Base-by-base conservation (phyloP, 2,888 invertebrate genomes). In the Pyralis farinalis region DNA sequence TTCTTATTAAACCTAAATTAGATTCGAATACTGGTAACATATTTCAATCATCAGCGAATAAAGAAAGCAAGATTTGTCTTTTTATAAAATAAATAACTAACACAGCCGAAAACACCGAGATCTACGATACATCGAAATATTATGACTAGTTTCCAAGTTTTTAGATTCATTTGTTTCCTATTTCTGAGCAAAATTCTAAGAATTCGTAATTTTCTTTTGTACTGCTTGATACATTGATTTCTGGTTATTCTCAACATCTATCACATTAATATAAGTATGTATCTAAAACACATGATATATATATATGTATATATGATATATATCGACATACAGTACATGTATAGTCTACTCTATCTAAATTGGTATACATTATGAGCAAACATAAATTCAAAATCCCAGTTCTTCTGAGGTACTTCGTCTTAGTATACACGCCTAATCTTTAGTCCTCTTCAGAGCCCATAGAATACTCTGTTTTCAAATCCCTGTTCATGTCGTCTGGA, bases 41-140 rank as follows among this genome's bases (percentile, higher is more conserved):
- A 43, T 37, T 27, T 25, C 40, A 47, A 38, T 12, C 32, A 6
- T n/a, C 16, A 22, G 33, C 20, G 6, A 38, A 32, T 34, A 21
- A 27, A 35, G 37, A 37, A 38, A 37, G 40, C 32, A 44, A 49
- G 43, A 50, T 47, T 47, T 50, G 50, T 50, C 16, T 38, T 50
- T 43, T 52, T 52, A 62, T 63, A 52, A 49, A 61, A 63, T 57
- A 51, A 51, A 68, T 73, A 59, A 55, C 58, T 61, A 73, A 80
- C 85, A 85, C 85, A 86, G 85, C 85, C 85, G 50, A 69, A 69
- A 65, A 79, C 64, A 74, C 57, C 60, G 83, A 84, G 83, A 85
- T 82, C 81, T 69, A 71, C 59, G 43, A 58, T 61, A 62, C 44
- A 57, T 48, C 49, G 47, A 51, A 52, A 71, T 71, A 74, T 21